Base-by-base conservation (phyloP, 2,797 vertebrate genomes). In the Psittacula derbiana region DNA sequence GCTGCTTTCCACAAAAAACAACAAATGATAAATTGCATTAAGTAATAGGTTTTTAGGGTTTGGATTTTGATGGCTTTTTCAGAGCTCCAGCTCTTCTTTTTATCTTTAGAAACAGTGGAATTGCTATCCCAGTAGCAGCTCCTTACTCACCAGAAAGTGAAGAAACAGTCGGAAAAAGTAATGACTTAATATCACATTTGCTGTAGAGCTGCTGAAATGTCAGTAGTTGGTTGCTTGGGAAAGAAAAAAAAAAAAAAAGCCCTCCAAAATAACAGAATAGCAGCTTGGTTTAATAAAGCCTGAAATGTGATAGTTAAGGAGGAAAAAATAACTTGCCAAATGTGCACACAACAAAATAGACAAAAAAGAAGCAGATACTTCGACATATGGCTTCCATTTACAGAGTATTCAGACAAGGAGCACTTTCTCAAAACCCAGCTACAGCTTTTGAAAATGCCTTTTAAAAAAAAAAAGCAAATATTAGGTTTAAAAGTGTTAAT, bases 181-280 rank as follows among this genome's bases (percentile, higher is more conserved):
- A 95, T 95, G 89, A 62, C 71, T 96, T 96, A 95, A 93, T 95
- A 92, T 89, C 93, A 76, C 75, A 86, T 95, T 96, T 90, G 87
- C 86, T 92, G 38, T 85, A 72, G 86, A 85, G 65, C 88, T n/a
- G 16, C 86, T 94, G 92, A 96, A 95, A 96, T 94, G 71, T 94
- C 88, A 93, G 75, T 95, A 57, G 65, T 55, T 28, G 36, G 89
- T 87, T 92, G 88, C 88, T 94, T 79, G 57, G 43, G 43, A 31
- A 49, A 66, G 71, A 69, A 49, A 43, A 41, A 53, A 47, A 65
- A 65, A 2, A 52, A 74, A 14, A 30, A 58, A 58, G 23, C 16
- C 12, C 61, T 92, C 80, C 52, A 88, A 93, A 96, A 88, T 94
- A 95, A 93, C 70, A 90, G 90, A 97, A 94, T 93, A 95, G 72